Base-by-base conservation (phyloP, 2,797 vertebrate species). In the Lagorchestes hirsutus region DNA sequence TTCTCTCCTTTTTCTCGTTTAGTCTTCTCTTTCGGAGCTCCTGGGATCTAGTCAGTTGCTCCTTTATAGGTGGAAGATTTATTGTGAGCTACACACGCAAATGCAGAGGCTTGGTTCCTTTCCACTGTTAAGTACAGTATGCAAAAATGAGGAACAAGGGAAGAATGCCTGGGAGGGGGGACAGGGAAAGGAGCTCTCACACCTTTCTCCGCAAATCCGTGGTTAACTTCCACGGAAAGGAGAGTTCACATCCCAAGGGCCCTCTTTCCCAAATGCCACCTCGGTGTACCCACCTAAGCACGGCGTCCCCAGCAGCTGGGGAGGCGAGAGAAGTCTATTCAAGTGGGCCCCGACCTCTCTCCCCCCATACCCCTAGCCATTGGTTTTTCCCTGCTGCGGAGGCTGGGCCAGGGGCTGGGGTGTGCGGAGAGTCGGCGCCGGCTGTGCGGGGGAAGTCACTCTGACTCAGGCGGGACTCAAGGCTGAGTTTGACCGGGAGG, bases 331-430 rank as follows among this genome's bases (percentile, higher is more conserved):
- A 29, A 31, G 27, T 91, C 55, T 34, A 82, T 90, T 46, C 24
- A 90, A 0, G 92, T 91, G 12, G 58, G 50, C 92, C n/a, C 2
- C 54, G 90, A 92, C 87, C 50, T 92, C 40, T 92, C 95, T 95
- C 74, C 95, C 97, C 94, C 94, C 59, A 93, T 96, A 95, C 96
- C 91, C 28, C 93, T 96, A 29, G 54, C 92, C 97, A 95, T 96
- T 98, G 98, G 98, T 98, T 98, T 95, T 96, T 97, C 94, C 98
- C 96, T 95, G 90, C 92, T 9, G 98, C 74, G 98, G 98, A 97
- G 98, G 98, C 55, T 95, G 98, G 98, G 97, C 98, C 54, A 90
- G 97, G 97, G 95, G 92, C 92, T 34, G 93, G 98, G 96, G 94
- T 92, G 87, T 92, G 0, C 1, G 82, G n/a, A 31, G 93, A 92